A percentile compares a stretch with the other conserved stretches of the same genome.
These are phyloP conservation scores for Trachythela sp. DNA, from an alignment of 64 coral and sea anemone genomes.

Conservation along the genomic window DNA sequence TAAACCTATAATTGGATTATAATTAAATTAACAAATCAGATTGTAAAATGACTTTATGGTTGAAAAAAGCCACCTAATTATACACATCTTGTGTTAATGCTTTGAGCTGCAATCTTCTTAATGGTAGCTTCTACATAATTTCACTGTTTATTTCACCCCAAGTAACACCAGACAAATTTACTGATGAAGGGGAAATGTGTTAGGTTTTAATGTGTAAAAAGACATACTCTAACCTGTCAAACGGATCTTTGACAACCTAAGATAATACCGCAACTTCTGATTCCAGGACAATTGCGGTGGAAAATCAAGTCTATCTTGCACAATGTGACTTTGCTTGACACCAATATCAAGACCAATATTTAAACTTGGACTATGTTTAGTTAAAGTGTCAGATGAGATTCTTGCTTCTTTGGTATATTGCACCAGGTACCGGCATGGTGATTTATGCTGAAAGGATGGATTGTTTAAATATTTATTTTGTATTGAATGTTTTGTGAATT, in stretches of 20 bases:
- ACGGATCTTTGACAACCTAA: slow-evolving; percentile 5
- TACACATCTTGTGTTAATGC: too few species aligned
- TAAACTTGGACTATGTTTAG: neutral
- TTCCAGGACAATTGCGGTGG: neutral
- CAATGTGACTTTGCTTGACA: neutral
- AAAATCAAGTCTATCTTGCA: neutral
- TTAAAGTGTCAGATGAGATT: neutral
- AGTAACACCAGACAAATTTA: neutral
- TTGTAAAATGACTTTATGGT: neutral
- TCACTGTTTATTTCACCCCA: too few species aligned
- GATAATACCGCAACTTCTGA: neutral
- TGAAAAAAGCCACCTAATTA: too few species aligned
- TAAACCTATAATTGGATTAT: slow-evolving; percentile 37
- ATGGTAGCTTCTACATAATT: too few species aligned
- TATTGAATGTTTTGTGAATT: too few species aligned
- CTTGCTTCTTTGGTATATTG: neutral
- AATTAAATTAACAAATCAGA: neutral
- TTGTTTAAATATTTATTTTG: too few species aligned
- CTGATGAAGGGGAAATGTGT: neutral
- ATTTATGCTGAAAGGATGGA: neutral
- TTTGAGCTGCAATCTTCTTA: too few species aligned
- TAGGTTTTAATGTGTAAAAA: neutral
- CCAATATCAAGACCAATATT: neutral
- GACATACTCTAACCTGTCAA: neutral
- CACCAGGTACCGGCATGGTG: neutral